Base-by-base conservation (phyloP, 2,888 invertebrate genomes). In the Caenorhabditis sp. region DNA sequence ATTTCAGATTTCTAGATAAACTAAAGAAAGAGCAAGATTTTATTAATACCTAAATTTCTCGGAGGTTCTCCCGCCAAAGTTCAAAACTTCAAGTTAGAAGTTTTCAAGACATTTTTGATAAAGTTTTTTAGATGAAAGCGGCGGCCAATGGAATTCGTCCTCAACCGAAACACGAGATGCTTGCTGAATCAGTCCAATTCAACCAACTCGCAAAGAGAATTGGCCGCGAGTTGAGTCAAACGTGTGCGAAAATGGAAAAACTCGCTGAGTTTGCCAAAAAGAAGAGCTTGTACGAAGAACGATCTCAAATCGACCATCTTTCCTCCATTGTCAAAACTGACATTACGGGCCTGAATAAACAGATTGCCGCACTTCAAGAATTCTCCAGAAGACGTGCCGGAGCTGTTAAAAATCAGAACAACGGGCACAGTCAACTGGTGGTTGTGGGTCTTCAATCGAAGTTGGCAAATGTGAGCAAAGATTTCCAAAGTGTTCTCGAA, bases 291-390 rank as follows among this genome's bases (percentile, higher is more conserved):
- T 99, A 98, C 94, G 97, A 98, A 93, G 98, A 99, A 93, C 94
- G 96, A 93, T 96, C 97, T 41, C 98, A 99, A 94, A 97, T 99
- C 80, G 97, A 99, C 93, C 97, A 98, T 93, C 93, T 99, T 77
- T 98, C 98, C 0, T 96, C 96, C 92, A 97, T 98, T 79, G 97
- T 99, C 80, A 98, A 98, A 93, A 96, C 97, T 86, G 99, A 99
- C 93, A 94, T 99, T 85, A 95, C 95, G 92, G 96, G 96, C 88
- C 94, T 99, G 86, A 99, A 98, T 93, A 96, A 96, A 92, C 97
- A 98, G 94, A 98, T 99, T 92, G 97, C 96, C n/a, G 95, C 95
- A 91, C 92, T 94, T 63, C 94, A 94, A 86, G 92, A 93, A 85
- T 86, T 89, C 41, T 87, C 86, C 1, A 73, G 82, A 28, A 68